A percentile compares a stretch with the other conserved stretches of the same genome.
Evolutionary conservation across 2,888 invertebrate genomes (phyloP).

Genomic region (Nysson spinosus): DNA sequence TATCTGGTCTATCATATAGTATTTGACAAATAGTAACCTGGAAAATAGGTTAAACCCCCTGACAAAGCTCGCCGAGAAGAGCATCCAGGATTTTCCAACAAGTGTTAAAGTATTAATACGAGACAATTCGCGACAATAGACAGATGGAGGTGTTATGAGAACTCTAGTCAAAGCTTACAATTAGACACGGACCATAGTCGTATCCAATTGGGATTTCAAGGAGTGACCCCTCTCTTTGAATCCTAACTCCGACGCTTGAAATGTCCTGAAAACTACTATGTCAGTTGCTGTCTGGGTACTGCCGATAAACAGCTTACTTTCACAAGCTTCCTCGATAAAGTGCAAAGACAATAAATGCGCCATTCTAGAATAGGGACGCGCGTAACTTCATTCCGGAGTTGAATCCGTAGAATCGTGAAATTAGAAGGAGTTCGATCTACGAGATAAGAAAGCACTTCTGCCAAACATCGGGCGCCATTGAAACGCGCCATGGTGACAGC

Average conservation of each 20-base stretch:
- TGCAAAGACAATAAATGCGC: conserved; percentile 63
- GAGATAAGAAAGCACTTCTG: conserved; percentile 4
- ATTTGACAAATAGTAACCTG: too few species aligned
- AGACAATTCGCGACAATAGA: conserved; percentile 24
- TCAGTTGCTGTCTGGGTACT: conserved; percentile 54
- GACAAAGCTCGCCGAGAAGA: too few species aligned
- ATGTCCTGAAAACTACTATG: conserved; percentile 17
- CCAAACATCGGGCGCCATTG: background rate
- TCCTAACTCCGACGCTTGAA: conserved; percentile 11
- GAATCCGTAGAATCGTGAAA: background rate
- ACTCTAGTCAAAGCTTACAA: conserved; percentile 1
- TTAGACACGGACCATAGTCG: background rate
- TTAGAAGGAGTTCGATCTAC: conserved; percentile 11
- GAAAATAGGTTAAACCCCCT: too few species aligned
- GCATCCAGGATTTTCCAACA: too few species aligned
- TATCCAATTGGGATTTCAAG: background rate
- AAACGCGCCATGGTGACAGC: conserved; percentile 2
- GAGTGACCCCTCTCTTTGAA: conserved; percentile 23
- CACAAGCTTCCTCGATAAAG: conserved; percentile 60
- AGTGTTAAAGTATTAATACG: conserved; percentile 9
- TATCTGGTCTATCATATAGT: too few species aligned
- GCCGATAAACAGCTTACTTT: conserved; percentile 75
- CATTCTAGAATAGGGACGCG: conserved; percentile 26
- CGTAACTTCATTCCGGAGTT: conserved; percentile 33
- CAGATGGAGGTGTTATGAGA: conserved; percentile 20